These are phyloP conservation scores for Bombycilla garrulus DNA, from an alignment of 2,113 vertebrate genomes.

Conservation along the genomic window DNA sequence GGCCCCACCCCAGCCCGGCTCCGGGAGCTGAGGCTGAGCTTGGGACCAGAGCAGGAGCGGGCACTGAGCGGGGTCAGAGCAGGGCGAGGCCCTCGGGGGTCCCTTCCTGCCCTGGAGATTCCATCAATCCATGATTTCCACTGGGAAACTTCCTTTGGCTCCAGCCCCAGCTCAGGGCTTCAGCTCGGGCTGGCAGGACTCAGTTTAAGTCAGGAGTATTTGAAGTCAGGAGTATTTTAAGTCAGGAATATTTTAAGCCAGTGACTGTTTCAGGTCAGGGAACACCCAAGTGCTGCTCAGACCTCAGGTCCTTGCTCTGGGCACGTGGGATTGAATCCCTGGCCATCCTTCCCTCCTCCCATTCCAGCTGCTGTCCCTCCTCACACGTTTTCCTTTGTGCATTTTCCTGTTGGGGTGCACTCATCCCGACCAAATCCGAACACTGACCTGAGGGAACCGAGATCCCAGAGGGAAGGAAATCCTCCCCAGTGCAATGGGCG, in stretches of 20 bases:
- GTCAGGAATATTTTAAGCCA: not conserved
- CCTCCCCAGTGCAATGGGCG: not conserved
- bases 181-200: not conserved
- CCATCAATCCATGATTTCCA: accelerated
- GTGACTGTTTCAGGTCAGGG: not conserved
- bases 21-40: no score
- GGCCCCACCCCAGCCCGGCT: no score
- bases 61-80: not conserved
- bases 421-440: not conserved
- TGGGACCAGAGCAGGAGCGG: not conserved
- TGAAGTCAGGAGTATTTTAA: not conserved
- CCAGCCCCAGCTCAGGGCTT: not conserved
- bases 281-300: not conserved
- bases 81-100: not conserved
- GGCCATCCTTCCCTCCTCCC: not conserved
- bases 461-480: not conserved
- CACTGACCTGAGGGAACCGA: not conserved
- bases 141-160: not conserved
- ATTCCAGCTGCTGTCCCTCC: not conserved
- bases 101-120: not conserved
- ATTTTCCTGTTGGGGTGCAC: not conserved
- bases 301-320: not conserved
- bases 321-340: not conserved
- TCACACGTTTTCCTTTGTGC: not conserved
- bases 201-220: not conserved